phyloP scores from a whole-genome alignment of 2,888 invertebrate species.

The Aethes cnicana region DNA sequence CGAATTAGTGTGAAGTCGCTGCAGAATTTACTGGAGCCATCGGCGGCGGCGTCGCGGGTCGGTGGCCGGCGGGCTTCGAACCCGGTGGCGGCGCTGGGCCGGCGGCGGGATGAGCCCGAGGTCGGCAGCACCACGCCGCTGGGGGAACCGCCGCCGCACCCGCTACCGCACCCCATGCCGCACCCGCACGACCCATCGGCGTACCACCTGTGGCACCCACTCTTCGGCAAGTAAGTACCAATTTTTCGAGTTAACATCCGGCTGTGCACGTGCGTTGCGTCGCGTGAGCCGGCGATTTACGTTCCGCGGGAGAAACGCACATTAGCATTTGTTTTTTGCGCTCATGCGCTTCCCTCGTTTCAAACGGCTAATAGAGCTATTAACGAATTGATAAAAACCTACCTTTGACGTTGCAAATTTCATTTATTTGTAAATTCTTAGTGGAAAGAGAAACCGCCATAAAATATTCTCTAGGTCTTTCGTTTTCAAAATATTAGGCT shows the following conservation, averaged over 20 bases:
- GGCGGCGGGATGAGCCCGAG: constrained; percentile 82
- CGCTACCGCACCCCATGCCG: constrained; percentile 54
- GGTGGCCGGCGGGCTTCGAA: constrained; percentile 52
- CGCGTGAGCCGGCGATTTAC: constrained; percentile 14
- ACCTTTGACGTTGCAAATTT: background rate
- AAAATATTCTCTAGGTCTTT: too few relatives aligned
- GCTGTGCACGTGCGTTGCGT: background rate
- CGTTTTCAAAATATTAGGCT: too few relatives aligned
- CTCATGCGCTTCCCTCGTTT: constrained; percentile 3
- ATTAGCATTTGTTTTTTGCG: constrained; percentile 18
- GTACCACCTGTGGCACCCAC: constrained; percentile 91
- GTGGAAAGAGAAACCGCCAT: too few relatives aligned
- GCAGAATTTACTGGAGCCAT: constrained; percentile 83
- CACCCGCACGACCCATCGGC: constrained; percentile 80
- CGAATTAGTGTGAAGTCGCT: constrained; percentile 84
- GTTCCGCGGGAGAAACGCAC: constrained; percentile 25
- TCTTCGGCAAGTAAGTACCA: constrained; percentile 90
- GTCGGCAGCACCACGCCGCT: constrained; percentile 85
- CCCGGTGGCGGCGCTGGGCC: constrained; percentile 67
- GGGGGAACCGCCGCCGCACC: constrained; percentile 68
- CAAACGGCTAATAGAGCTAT: constrained; percentile 15
- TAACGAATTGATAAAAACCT: constrained; percentile 4
- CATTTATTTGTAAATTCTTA: background rate
- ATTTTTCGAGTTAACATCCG: constrained; percentile 6
- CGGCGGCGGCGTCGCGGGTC: constrained; percentile 56